These are phyloP conservation scores for Nycteola revayana DNA, from an alignment of 2,888 invertebrate genomes.

Conservation along the genomic window DNA sequence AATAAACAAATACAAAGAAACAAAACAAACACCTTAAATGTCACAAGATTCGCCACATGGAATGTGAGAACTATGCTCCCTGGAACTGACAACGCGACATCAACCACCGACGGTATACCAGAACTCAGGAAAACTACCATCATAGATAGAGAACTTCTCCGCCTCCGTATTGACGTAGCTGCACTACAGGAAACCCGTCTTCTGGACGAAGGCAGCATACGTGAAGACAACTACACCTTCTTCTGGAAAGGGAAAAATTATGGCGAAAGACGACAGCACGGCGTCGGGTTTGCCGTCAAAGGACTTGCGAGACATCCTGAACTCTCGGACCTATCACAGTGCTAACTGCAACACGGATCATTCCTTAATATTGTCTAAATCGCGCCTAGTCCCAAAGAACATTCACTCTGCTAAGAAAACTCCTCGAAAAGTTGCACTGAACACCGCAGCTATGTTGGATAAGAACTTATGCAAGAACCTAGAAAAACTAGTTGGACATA, in stretches of 20 bases:
- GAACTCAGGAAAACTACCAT: conserved; percentile 1
- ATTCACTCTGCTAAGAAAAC: too few species aligned
- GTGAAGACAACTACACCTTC: conserved; percentile 14
- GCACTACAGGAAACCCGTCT: conserved; percentile 23
- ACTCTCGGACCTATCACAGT: too few species aligned
- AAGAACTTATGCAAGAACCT: too few species aligned
- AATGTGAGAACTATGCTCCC: conserved; percentile 14
- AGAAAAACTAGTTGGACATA: neutral
- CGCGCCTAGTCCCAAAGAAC: conserved; percentile 10
- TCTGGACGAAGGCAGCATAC: conserved; percentile 9
- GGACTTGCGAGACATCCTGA: conserved; percentile 8
- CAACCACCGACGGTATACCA: conserved; percentile 2
- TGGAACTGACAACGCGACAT: neutral
- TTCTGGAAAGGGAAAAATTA: conserved; percentile 8
- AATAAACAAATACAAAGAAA: neutral
- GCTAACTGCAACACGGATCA: conserved; percentile 7
- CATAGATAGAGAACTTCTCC: conserved; percentile 13
- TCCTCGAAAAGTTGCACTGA: conserved; percentile 2
- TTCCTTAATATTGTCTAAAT: conserved; percentile 3
- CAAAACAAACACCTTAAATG: neutral
- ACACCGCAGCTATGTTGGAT: conserved; percentile 8
- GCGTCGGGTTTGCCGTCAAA: conserved; percentile 16
- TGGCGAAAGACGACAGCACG: conserved; percentile 9
- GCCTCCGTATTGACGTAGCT: conserved; percentile 9
- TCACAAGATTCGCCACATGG: conserved; percentile 11